Conservation (phyloP, 1,140 invertebrate genomes). For the Copidosoma floridanum region DNA sequence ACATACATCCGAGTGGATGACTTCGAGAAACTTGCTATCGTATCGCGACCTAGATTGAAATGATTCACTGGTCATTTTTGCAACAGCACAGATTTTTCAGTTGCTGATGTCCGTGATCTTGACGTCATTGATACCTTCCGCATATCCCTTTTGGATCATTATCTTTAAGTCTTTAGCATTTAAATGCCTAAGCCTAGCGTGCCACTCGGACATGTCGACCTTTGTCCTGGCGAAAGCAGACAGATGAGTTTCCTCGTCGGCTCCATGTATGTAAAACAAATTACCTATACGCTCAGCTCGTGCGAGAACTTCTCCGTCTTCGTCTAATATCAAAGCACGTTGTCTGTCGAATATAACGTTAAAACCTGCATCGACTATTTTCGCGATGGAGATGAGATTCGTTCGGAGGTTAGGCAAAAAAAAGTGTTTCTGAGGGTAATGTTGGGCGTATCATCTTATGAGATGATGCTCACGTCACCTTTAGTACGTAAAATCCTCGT, state of each 20-base stretch:
- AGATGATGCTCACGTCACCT: background rate
- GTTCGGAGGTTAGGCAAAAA: too few species aligned
- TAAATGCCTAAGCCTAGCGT: too few species aligned
- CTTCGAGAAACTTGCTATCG: too few species aligned
- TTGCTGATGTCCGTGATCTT: background rate
- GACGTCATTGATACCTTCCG: background rate
- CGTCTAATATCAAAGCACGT: too few species aligned
- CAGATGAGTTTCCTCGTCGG: background rate
- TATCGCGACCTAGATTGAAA: background rate
- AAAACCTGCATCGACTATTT: too few species aligned
- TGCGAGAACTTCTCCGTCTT: too few species aligned
- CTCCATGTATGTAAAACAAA: background rate
- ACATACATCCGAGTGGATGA: slow-evolving; percentile 7
- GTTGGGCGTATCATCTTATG: too few species aligned
- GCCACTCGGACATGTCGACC: background rate
- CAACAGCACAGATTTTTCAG: background rate
- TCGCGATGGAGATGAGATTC: too few species aligned
- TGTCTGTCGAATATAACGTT: too few species aligned
- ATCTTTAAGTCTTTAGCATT: background rate
- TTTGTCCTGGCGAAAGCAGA: background rate
- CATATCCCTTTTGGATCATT: background rate
- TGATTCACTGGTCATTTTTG: too few species aligned
- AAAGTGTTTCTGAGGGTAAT: too few species aligned
- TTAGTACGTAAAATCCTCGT: too few species aligned
- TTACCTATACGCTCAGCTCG: background rate